Evolutionary conservation across 1,140 invertebrate species (phyloP), one percentile per base, ranked within the genome.

Genomic region (Drosophila eugracilis): DNA sequence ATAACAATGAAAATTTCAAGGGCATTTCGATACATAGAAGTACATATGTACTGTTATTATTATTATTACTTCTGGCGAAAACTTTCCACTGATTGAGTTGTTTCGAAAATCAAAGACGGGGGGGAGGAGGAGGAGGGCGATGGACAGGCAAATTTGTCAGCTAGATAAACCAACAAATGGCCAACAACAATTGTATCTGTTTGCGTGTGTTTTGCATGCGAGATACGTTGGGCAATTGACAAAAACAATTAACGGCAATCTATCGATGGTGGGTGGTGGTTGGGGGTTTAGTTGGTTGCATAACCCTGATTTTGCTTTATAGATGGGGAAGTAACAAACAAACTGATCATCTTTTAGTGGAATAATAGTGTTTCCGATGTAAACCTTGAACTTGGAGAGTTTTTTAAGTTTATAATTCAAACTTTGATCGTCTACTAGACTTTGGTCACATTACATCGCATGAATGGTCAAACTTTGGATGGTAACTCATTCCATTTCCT

Each of bases 21-120:
- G 59, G n/a, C n/a, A n/a, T n/a, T n/a, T n/a, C n/a, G n/a, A n/a
- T n/a, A n/a, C n/a, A n/a, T n/a, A n/a, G n/a, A n/a, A n/a, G n/a
- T n/a, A n/a, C n/a, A n/a, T n/a, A n/a, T n/a, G n/a, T n/a, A n/a
- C n/a, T n/a, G n/a, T n/a, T n/a, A n/a, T n/a, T n/a, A n/a, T n/a
- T n/a, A n/a, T n/a, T 37, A 42, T 28, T 36, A 28, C 55, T 22
- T 44, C 4, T 4, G 6, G 17, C 36, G 12, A 41, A 69, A 80
- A 81, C 59, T 76, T 76, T 81, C 78, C 78, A 80, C 58, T 76
- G 78, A 80, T 80, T 81, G 66, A 59, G 19, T 63, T 34, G 37
- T 37, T 26, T 22, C 47, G 10, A 69, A 67, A 72, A 59, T 32
- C 44, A n/a, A n/a, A n/a, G n/a, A n/a, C n/a, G n/a, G n/a, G 39